Conservation (phyloP, 2,888 invertebrate species). For the Drosophila putrida region DNA sequence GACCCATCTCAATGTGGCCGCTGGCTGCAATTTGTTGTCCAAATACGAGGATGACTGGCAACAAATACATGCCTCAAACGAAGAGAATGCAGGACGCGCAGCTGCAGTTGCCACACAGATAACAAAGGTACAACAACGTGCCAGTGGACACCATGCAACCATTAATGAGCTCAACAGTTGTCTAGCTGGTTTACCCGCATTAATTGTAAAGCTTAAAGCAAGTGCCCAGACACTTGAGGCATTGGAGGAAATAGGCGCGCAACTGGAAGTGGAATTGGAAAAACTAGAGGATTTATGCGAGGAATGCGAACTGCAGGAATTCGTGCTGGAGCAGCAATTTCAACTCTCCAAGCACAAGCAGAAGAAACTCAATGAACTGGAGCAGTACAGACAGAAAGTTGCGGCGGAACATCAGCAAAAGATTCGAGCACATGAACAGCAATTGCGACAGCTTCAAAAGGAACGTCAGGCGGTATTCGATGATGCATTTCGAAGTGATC, state of each 20-base stretch:
- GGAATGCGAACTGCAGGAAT: constrained; percentile 88
- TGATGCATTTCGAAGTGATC: constrained; percentile 89
- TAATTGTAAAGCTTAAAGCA: constrained; percentile 84
- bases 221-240: constrained; percentile 84
- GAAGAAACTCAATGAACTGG: constrained; percentile 87
- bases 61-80: constrained; percentile 88
- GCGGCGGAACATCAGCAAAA: constrained; percentile 87
- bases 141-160: constrained; percentile 67
- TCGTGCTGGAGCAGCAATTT: constrained; percentile 88
- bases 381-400: constrained; percentile 86
- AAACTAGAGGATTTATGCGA: constrained; percentile 88
- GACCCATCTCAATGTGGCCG: constrained; percentile 86
- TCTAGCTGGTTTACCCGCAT: constrained; percentile 78
- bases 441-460: constrained; percentile 87
- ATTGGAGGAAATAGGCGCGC: constrained; percentile 87
- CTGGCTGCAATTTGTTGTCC: constrained; percentile 88
- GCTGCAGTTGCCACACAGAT: constrained; percentile 86
- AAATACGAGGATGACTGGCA: constrained; percentile 90
- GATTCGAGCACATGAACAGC: constrained; percentile 87
- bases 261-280: constrained; percentile 87
- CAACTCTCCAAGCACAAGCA: constrained; percentile 88
- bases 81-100: constrained; percentile 87
- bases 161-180: constrained; percentile 81
- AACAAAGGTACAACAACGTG: constrained; percentile 82
- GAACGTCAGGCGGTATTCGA: constrained; percentile 90